Evolutionary conservation across 2,888 invertebrate genomes (phyloP).

Genomic region (Tigriopus californicus): DNA sequence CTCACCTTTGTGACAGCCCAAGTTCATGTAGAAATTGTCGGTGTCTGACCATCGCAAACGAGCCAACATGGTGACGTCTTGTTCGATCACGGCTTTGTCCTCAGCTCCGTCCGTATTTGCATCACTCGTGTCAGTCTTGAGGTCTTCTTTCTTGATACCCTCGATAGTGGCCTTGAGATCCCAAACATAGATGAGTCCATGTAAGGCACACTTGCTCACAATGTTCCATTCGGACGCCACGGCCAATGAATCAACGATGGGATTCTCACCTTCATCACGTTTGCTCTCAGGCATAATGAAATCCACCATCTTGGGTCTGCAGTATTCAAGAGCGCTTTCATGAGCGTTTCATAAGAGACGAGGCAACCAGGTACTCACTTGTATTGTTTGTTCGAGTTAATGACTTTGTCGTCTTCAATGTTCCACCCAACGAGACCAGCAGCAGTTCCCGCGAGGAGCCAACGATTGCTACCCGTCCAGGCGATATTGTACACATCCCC

Average conservation of each 20-base stretch:
- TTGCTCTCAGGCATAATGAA: constrained; percentile 12
- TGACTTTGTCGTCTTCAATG: constrained; percentile 18
- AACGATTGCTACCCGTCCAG: constrained; percentile 17
- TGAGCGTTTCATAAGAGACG: background rate
- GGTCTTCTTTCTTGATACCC: background rate
- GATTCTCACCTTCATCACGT: constrained; percentile 16
- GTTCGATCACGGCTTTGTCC: constrained; percentile 10
- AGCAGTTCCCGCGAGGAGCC: constrained; percentile 20
- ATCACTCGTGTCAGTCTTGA: background rate
- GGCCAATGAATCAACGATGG: constrained; percentile 19
- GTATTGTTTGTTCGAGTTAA: constrained; percentile 9
- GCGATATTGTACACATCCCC: constrained; percentile 19
- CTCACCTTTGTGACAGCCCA: constrained; percentile 18
- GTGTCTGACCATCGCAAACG: constrained; percentile 20
- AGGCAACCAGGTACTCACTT: background rate
- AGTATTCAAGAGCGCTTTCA: background rate
- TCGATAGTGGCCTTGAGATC: constrained; percentile 12
- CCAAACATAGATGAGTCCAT: constrained; percentile 20
- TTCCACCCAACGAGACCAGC: constrained; percentile 20
- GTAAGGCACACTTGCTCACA: constrained; percentile 20
- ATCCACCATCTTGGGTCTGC: constrained; percentile 13
- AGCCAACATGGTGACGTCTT: constrained; percentile 16
- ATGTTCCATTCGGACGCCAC: constrained; percentile 18
- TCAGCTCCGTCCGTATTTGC: background rate
- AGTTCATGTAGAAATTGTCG: constrained; percentile 20